Evolutionary conservation across 2,797 vertebrate genomes (phyloP).

Genomic region (Phataginus tricuspis): DNA sequence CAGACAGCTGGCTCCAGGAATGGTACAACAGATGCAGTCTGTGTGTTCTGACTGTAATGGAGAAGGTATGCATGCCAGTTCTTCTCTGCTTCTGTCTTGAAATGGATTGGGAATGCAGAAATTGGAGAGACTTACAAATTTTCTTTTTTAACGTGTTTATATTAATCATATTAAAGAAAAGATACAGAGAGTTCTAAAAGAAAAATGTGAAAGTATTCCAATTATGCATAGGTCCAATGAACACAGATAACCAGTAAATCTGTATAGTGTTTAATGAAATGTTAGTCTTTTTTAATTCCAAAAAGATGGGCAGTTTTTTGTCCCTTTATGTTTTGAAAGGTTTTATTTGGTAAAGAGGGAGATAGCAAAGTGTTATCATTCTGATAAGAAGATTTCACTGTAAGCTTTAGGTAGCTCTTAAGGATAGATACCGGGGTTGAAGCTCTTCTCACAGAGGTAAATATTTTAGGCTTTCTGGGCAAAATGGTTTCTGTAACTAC

Average conservation of each 20-base stretch:
- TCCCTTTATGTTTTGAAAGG: constrained; percentile 3
- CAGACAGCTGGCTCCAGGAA: constrained; percentile 97
- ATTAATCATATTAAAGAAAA: background rate
- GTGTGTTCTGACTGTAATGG: constrained; percentile 98
- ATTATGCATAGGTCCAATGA: background rate
- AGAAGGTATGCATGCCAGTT: constrained; percentile 91
- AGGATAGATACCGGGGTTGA: background rate
- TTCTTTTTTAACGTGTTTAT: background rate
- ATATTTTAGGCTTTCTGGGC: background rate
- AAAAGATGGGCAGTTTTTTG: background rate
- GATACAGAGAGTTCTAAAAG: background rate
- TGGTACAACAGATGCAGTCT: constrained; percentile 99
- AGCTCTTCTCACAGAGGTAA: background rate
- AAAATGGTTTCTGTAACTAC: background rate
- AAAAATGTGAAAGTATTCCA: background rate
- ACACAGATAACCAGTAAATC: background rate
- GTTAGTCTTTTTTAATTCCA: background rate
- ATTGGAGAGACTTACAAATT: background rate
- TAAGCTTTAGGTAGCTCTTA: background rate
- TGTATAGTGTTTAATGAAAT: background rate
- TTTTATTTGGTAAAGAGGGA: background rate
- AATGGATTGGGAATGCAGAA: background rate
- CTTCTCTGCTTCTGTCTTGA: background rate
- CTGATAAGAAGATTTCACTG: background rate
- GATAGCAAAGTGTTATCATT: background rate